Evolutionary conservation across 2,797 vertebrate genomes (phyloP).

Genomic region (Galagoides demidoff): DNA sequence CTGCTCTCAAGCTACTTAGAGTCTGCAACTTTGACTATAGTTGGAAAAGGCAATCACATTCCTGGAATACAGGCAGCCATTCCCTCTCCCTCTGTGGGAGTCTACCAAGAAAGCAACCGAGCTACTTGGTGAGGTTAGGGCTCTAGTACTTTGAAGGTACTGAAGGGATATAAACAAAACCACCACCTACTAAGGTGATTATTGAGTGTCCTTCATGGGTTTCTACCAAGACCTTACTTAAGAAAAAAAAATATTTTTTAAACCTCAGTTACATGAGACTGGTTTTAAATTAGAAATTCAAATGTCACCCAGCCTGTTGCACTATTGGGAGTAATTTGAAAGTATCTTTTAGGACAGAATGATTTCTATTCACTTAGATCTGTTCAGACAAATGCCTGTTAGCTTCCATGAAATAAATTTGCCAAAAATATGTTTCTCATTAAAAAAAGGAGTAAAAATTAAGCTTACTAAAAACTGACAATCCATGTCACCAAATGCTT

Average conservation of each 20-base stretch:
- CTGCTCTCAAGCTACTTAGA: not conserved
- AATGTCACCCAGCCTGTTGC: not conserved
- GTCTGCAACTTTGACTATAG: not conserved
- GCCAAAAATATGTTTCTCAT: not conserved
- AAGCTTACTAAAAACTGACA: not conserved
- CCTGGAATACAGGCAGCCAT: not conserved
- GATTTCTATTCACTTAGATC: not conserved
- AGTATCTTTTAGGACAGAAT: not conserved
- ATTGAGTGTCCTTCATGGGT: not conserved
- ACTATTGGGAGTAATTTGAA: not conserved
- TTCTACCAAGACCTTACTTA: not conserved
- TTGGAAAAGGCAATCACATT: not conserved
- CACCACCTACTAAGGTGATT: not conserved
- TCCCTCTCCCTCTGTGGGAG: not conserved
- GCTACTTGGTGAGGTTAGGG: not conserved
- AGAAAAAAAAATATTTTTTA: not conserved
- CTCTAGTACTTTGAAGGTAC: not conserved
- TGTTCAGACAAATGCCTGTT: not conserved
- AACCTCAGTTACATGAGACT: not conserved
- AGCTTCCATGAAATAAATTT: not conserved
- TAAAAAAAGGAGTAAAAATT: slow-evolving; percentile 11
- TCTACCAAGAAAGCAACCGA: not conserved
- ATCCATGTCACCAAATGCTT: not conserved
- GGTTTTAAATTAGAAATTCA: slow-evolving; percentile 38
- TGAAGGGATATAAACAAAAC: not conserved